A percentile compares a stretch with the other conserved stretches of the same genome.
Conservation (phyloP, 1,140 invertebrate genomes). For the Euura saliciscinereae region DNA sequence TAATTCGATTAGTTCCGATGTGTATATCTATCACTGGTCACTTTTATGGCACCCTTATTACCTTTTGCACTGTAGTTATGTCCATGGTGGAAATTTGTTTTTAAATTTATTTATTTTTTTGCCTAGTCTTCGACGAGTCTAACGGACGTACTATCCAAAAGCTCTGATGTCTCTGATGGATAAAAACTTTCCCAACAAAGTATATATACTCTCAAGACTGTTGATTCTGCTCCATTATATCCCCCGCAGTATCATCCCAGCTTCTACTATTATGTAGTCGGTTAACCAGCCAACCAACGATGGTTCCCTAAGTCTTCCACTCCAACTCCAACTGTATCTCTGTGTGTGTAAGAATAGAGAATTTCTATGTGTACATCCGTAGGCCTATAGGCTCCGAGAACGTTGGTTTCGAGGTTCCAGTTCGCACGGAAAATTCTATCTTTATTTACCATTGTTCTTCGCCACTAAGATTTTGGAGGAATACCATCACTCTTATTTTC, state of each 20-base stretch:
- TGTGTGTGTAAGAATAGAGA: not conserved
- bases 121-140: not conserved
- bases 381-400: not conserved
- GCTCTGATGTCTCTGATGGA: not conserved
- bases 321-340: not conserved
- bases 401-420: conserved; percentile 25
- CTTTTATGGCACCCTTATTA: not conserved
- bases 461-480: conserved; percentile 36
- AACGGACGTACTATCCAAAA: not conserved
- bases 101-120: not conserved
- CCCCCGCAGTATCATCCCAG: too few relatives aligned
- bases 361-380: not conserved
- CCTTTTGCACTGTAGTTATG: not conserved
- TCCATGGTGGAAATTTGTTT: not conserved
- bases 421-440: conserved; percentile 50
- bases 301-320: not conserved
- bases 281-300: not conserved
- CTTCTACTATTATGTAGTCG: too few relatives aligned
- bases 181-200: not conserved
- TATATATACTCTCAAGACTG: not conserved
- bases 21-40: too few relatives aligned
- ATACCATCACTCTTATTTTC: not conserved
- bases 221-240: too few relatives aligned
- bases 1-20: too few relatives aligned
- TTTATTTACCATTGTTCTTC: conserved; percentile 50